Evolutionary conservation across 2,113 vertebrate species (phyloP).

Genomic region (Sminthopsis crassicaudata): DNA sequence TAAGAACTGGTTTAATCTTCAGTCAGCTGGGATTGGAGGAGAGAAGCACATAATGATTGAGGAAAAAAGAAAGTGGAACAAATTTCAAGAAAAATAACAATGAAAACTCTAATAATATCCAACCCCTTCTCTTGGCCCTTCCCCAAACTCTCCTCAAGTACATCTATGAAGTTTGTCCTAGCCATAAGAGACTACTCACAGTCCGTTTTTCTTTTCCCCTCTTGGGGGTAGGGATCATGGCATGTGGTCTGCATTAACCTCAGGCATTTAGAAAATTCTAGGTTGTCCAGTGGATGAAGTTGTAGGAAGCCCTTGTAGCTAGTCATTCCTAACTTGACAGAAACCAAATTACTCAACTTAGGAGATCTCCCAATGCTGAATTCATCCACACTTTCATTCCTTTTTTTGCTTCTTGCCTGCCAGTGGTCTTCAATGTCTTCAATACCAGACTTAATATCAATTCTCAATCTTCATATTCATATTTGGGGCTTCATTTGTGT

Average conservation of each 20-base stretch:
- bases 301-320: conserved; percentile 11
- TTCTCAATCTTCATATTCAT: background rate
- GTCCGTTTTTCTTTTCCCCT: conserved; percentile 5
- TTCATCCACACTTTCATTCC: background rate
- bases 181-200: background rate
- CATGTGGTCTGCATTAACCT: background rate
- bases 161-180: background rate
- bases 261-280: background rate
- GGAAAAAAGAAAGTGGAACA: conserved; percentile 34
- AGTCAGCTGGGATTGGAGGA: conserved; percentile 26
- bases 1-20: conserved; percentile 75
- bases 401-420: conserved; percentile 5
- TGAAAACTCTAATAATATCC: background rate
- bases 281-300: background rate
- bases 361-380: conserved; percentile 20
- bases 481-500: background rate
- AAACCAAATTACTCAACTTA: conserved; percentile 23
- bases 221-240: background rate
- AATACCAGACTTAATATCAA: background rate
- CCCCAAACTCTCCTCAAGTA: background rate
- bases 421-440: background rate
- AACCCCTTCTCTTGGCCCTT: background rate
- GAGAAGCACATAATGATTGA: conserved; percentile 51
- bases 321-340: background rate
- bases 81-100: background rate